Evolutionary conservation across 2,797 vertebrate species (phyloP).

Genomic region (Peromyscus aztecus): DNA sequence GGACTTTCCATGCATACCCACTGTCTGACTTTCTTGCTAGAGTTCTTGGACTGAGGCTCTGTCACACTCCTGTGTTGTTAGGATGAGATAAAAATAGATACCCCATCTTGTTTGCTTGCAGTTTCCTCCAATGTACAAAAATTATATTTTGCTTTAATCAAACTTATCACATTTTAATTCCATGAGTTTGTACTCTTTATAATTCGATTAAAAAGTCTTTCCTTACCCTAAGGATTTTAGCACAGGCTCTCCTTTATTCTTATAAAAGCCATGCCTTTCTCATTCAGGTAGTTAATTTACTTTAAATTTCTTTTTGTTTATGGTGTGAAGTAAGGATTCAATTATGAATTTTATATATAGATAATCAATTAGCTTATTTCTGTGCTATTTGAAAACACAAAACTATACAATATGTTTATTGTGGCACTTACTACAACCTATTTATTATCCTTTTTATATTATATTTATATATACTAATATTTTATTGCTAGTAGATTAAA

Average conservation of each 20-base stretch:
- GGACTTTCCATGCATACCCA: background rate
- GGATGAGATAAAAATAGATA: constrained; percentile 43
- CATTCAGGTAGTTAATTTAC: constrained; percentile 23
- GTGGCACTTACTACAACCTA: background rate
- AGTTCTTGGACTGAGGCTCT: background rate
- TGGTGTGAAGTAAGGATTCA: constrained; percentile 4
- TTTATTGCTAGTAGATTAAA: constrained; percentile 9
- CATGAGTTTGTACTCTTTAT: background rate
- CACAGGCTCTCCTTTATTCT: background rate
- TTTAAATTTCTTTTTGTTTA: constrained; percentile 32
- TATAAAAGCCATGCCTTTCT: constrained; percentile 14
- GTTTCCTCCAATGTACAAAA: background rate
- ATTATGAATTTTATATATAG: constrained; percentile 1
- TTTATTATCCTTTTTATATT: background rate
- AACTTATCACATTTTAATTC: constrained; percentile 25
- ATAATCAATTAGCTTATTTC: constrained; percentile 9
- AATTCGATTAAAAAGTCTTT: constrained; percentile 38
- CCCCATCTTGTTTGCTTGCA: background rate
- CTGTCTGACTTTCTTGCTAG: background rate
- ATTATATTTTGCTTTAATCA: constrained; percentile 16
- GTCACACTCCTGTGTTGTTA: background rate
- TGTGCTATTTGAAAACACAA: background rate
- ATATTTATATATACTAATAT: background rate
- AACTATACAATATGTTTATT: background rate
- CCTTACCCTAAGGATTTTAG: background rate